Percentiles rank a stretch among this genome's conserved stretches.
These are phyloP conservation scores for Natrix natrix DNA, from an alignment of 2,797 vertebrate genomes.

Conservation along the genomic window DNA sequence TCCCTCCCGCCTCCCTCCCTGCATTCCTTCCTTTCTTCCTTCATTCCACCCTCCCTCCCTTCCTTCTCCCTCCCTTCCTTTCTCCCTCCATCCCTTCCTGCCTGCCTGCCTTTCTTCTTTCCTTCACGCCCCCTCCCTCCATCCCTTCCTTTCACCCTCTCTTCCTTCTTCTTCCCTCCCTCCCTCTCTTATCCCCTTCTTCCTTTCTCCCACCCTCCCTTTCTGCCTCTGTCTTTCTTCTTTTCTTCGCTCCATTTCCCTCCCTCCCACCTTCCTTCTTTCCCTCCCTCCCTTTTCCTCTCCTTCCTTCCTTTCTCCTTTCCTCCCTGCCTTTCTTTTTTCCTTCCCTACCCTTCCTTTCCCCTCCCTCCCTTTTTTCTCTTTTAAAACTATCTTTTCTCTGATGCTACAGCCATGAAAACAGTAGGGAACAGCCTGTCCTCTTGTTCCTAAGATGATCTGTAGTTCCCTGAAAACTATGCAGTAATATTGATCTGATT, in stretches of 20 bases:
- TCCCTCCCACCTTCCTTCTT: no score
- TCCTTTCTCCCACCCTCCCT: accelerated
- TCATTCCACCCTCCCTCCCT: not conserved
- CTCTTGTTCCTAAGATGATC: not conserved
- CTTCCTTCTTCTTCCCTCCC: not conserved
- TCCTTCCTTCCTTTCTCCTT: no score
- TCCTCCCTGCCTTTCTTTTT: not conserved
- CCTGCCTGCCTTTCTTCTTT: not conserved
- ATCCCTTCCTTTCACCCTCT: not conserved
- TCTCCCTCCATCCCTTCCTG: not conserved
- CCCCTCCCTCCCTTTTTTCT: not conserved
- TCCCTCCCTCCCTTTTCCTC: not conserved
- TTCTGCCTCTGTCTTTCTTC: no score
- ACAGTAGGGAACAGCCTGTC: not conserved
- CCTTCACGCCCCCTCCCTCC: not conserved
- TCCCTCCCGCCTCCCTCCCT: not conserved
- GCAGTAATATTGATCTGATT: not conserved
- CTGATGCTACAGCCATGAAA: not conserved
- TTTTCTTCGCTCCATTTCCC: no score
- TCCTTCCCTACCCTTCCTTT: not conserved
- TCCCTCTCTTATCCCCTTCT: no score
- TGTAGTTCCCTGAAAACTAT: not conserved
- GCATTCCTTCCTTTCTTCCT: not conserved
- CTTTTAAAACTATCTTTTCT: not conserved
- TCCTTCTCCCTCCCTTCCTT: not conserved